These are phyloP conservation scores for Gonatopus flavifemur DNA, from an alignment of 1,140 invertebrate species.

Conservation along the genomic window DNA sequence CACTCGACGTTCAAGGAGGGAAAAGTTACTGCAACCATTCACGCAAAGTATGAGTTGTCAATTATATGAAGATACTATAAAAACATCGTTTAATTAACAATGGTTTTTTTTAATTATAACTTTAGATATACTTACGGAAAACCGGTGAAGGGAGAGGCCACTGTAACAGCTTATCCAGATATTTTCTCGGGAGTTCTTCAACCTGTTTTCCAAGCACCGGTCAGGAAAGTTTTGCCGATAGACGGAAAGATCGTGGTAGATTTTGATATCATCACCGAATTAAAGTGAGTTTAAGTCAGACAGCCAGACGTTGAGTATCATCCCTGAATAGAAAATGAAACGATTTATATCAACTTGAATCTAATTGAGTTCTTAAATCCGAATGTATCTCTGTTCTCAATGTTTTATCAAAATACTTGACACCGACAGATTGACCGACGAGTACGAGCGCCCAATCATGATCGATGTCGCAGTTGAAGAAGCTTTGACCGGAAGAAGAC, in stretches of 20 bases:
- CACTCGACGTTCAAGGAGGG: slow-evolving; percentile 81
- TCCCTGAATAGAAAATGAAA: too few species aligned
- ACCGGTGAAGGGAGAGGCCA: slow-evolving; percentile 78
- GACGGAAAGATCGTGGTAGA: slow-evolving; percentile 75
- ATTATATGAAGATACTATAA: too few species aligned
- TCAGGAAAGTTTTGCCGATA: slow-evolving; percentile 79
- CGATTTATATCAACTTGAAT: too few species aligned
- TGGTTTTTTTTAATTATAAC: slow-evolving; percentile 11
- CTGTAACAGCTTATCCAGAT: slow-evolving; percentile 73
- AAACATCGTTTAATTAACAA: too few species aligned
- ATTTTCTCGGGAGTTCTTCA: slow-evolving; percentile 77
- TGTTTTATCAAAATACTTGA: background rate
- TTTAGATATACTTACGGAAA: slow-evolving; percentile 80
- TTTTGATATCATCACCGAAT: slow-evolving; percentile 73
- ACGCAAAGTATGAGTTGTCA: slow-evolving; percentile 81
- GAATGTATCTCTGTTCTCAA: too few species aligned
- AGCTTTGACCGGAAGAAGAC: slow-evolving; percentile 74
- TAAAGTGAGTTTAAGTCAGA: slow-evolving; percentile 55
- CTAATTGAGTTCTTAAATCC: too few species aligned
- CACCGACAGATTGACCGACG: slow-evolving; percentile 64
- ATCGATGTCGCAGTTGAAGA: slow-evolving; percentile 82
- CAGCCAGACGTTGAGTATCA: too few species aligned
- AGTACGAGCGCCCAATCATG: slow-evolving; percentile 73
- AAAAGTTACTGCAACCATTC: slow-evolving; percentile 74
- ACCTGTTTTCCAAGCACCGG: slow-evolving; percentile 73